phyloP scores from a whole-genome alignment of 2,113 vertebrate genomes.

The Megaleporinus macrocephalus region DNA sequence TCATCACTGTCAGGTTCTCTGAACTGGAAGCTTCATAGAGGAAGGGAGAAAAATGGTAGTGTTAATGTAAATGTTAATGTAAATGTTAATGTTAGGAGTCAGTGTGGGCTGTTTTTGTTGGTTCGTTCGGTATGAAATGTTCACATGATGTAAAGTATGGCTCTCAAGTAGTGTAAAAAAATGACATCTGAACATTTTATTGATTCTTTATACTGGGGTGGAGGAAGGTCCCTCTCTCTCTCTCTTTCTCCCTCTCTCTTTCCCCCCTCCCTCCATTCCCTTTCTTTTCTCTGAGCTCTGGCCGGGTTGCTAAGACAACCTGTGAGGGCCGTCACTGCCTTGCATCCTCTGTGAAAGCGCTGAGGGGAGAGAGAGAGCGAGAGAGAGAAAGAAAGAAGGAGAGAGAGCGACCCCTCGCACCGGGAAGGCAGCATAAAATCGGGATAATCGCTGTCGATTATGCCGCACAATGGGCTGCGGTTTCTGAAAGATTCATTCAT shows the following conservation, averaged over 20 bases:
- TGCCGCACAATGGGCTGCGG: conserved; percentile 75
- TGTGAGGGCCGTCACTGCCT: conserved; percentile 69
- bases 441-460: conserved; percentile 83
- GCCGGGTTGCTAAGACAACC: conserved; percentile 79
- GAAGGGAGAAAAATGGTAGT: too few relatives aligned
- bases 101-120: neutral
- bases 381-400: conserved; percentile 19
- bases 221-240: conserved; percentile 62
- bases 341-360: conserved; percentile 61
- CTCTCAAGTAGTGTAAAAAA: neutral
- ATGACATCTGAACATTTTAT: neutral
- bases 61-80: too few relatives aligned
- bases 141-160: neutral
- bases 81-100: too few relatives aligned
- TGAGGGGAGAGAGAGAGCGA: conserved; percentile 20
- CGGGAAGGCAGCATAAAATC: conserved; percentile 81
- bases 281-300: conserved; percentile 61
- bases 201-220: conserved; percentile 20
- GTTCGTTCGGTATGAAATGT: neutral
- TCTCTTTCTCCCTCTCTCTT: conserved; percentile 31
- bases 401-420: conserved; percentile 66
- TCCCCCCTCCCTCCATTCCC: conserved; percentile 49
- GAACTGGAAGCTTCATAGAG: too few relatives aligned
- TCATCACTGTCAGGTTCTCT: too few relatives aligned
- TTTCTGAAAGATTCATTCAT: conserved; percentile 83